These are phyloP conservation scores for Eupithecia abbreviata DNA, from an alignment of 2,888 invertebrate species.

Conservation along the genomic window DNA sequence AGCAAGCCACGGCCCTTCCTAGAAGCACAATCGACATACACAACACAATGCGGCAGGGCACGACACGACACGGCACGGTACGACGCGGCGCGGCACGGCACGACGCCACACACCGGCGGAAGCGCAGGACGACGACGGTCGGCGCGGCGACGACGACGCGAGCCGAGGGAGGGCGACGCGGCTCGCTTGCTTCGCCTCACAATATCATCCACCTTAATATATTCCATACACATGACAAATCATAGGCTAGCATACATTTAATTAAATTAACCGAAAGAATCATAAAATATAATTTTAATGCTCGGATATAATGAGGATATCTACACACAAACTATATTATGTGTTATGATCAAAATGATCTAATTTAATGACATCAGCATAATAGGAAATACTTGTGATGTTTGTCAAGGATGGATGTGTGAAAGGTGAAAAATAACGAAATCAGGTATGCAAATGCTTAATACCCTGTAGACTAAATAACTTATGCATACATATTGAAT, in stretches of 20 bases:
- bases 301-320: conserved; percentile 57
- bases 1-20: conserved; percentile 63
- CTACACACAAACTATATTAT: conserved; percentile 47
- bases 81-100: conserved; percentile 43
- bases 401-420: conserved; percentile 39
- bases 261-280: conserved; percentile 64
- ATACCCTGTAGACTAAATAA: conserved; percentile 68
- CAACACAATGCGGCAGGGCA: conserved; percentile 49
- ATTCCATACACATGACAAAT: conserved; percentile 39
- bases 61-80: conserved; percentile 20
- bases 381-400: conserved; percentile 40
- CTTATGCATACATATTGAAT: conserved; percentile 36
- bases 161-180: conserved; percentile 14
- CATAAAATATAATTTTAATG: conserved; percentile 70
- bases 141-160: conserved; percentile 9
- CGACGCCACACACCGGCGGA: conserved; percentile 48
- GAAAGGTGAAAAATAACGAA: conserved; percentile 39
- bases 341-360: conserved; percentile 28
- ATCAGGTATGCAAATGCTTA: conserved; percentile 56
- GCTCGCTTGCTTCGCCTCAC: conserved; percentile 22
- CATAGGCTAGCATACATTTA: conserved; percentile 46
- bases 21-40: conserved; percentile 58
- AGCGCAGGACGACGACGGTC: conserved; percentile 43
- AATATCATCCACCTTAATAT: conserved; percentile 32
- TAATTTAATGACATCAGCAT: conserved; percentile 44